phyloP scores from a whole-genome alignment of 2,797 vertebrate species.

The Potorous gilbertii region DNA sequence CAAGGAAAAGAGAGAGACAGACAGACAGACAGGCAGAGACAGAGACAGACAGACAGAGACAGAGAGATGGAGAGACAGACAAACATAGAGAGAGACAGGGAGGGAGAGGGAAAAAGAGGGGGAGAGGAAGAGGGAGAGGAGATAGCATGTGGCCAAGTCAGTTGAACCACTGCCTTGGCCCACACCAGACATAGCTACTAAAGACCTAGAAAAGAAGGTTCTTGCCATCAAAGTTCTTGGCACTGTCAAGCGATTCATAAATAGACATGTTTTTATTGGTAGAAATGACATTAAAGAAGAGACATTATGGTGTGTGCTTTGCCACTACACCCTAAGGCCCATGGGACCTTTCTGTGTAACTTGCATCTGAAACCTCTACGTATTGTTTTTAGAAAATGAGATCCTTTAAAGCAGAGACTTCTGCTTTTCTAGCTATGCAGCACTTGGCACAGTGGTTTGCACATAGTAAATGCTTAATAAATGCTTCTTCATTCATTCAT shows the following conservation, averaged over 20 bases:
- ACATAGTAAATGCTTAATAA: background rate
- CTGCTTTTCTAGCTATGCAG: background rate
- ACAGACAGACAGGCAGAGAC: too few relatives aligned
- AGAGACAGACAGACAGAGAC: too few relatives aligned
- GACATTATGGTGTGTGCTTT: background rate
- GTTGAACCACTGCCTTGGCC: background rate
- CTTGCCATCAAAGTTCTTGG: background rate
- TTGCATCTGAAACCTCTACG: background rate
- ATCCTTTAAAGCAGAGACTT: background rate
- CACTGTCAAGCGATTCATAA: background rate
- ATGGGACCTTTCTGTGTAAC: background rate
- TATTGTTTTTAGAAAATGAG: background rate
- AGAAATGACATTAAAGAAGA: background rate
- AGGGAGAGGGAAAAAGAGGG: too few relatives aligned
- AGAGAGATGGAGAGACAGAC: too few relatives aligned
- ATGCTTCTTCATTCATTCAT: background rate
- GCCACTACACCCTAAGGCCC: background rate
- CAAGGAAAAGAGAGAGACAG: background rate
- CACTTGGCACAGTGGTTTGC: background rate
- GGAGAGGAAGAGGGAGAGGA: background rate
- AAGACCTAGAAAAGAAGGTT: background rate
- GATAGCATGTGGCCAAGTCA: background rate
- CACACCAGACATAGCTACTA: background rate
- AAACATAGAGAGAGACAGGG: too few relatives aligned
- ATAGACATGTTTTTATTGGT: background rate